Evolutionary conservation across 1,140 invertebrate species (phyloP).

Genomic region (Schlechtendalia chinensis): DNA sequence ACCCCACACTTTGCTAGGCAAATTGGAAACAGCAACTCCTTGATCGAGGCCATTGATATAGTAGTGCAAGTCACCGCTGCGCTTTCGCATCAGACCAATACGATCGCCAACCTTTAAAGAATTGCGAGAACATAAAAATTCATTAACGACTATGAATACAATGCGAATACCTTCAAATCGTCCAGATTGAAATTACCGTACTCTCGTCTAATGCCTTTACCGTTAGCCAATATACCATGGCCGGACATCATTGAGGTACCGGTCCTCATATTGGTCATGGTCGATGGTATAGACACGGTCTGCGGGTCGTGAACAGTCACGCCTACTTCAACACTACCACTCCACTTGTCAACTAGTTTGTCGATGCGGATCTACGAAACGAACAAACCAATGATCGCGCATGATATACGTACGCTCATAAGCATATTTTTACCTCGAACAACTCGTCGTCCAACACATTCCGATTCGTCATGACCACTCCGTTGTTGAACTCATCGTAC

Average conservation of each 20-base stretch:
- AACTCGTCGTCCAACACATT: constrained; percentile 83
- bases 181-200: constrained; percentile 94
- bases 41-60: constrained; percentile 92
- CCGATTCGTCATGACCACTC: constrained; percentile 87
- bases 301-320: constrained; percentile 91
- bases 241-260: constrained; percentile 98
- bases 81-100: constrained; percentile 80
- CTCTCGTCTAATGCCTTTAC: constrained; percentile 85
- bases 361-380: constrained; percentile 75
- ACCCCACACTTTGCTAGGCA: constrained; percentile 79
- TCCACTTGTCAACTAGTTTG: constrained; percentile 87
- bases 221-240: constrained; percentile 90
- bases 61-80: constrained; percentile 83
- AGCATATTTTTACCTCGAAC: constrained; percentile 71
- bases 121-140: constrained; percentile 4
- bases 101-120: constrained; percentile 76
- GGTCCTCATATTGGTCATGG: constrained; percentile 94
- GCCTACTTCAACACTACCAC: constrained; percentile 89
- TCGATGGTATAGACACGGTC: constrained; percentile 86
- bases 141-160: not conserved
- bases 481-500: constrained; percentile 93
- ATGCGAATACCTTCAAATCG: constrained; percentile 71
- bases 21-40: constrained; percentile 78
- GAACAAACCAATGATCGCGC: not conserved
- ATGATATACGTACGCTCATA: no score